A percentile compares a stretch with the other conserved stretches of the same genome.
Conservation (phyloP, 2,797 vertebrate species). For the Hyperoplus lanceolatus region DNA sequence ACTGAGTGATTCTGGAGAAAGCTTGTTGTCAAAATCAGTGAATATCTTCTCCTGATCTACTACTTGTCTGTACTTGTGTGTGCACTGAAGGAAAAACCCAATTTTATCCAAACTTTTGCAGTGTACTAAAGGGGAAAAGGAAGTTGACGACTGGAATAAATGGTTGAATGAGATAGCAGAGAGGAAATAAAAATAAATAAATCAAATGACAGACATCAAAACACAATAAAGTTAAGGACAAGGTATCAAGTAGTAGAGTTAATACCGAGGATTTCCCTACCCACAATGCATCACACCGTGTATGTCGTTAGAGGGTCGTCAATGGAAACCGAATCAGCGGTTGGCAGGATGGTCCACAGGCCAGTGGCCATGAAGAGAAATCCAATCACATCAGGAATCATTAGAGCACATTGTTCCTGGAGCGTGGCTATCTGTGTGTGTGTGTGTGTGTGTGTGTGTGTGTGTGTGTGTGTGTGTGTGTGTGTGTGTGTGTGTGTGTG, state of each 20-base stretch:
- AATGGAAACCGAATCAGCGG: constrained; percentile 58
- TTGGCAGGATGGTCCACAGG: constrained; percentile 54
- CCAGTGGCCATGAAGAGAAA: constrained; percentile 70
- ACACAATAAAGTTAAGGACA: background rate
- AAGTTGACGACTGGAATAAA: background rate
- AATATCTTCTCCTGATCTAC: too few relatives aligned
- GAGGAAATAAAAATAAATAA: background rate
- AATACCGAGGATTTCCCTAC: constrained; percentile 9
- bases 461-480: background rate
- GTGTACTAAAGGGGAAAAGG: background rate
- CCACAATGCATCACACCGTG: constrained; percentile 26
- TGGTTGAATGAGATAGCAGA: background rate
- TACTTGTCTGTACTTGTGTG: too few relatives aligned
- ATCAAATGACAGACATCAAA: background rate
- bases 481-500: too few relatives aligned
- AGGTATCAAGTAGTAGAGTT: constrained; percentile 10
- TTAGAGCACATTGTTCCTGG: constrained; percentile 66
- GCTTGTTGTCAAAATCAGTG: too few relatives aligned
- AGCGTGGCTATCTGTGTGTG: constrained; percentile 15
- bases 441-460: constrained; percentile 19
- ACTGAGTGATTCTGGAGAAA: background rate
- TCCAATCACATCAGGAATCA: constrained; percentile 72
- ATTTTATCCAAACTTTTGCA: background rate
- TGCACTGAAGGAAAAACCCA: too few relatives aligned
- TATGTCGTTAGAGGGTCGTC: constrained; percentile 35